Evolutionary conservation across 2,113 vertebrate species (phyloP).

Genomic region (Takifugu bimaculatus): DNA sequence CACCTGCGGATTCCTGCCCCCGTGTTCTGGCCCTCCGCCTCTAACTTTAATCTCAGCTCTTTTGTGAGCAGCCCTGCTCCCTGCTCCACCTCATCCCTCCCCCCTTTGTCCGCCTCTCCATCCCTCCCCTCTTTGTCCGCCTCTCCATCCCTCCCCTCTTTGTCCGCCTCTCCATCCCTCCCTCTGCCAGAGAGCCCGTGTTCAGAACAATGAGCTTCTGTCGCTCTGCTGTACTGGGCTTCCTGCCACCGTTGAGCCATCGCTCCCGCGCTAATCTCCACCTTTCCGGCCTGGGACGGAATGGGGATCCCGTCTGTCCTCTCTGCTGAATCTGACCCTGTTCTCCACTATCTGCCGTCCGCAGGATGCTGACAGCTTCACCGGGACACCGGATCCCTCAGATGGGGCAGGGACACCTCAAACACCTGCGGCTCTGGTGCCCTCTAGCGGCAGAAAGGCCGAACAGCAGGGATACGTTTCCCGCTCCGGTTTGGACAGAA

Average conservation of each 20-base stretch:
- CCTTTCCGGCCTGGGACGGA: conserved; percentile 33
- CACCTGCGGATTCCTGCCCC: conserved; percentile 23
- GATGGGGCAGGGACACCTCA: background rate
- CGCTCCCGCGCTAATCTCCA: conserved; percentile 69
- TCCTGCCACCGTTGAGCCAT: conserved; percentile 65
- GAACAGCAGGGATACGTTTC: background rate
- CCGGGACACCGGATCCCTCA: conserved; percentile 34
- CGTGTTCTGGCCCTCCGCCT: conserved; percentile 18
- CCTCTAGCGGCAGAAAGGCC: conserved; percentile 53
- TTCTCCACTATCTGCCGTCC: conserved; percentile 40
- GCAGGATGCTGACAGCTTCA: conserved; percentile 33
- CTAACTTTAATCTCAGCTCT: conserved; percentile 34
- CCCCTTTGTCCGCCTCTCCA: conserved; percentile 4
- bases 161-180: conserved; percentile 13
- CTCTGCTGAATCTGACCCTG: conserved; percentile 14
- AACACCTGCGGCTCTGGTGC: conserved; percentile 18
- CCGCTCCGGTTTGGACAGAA: background rate
- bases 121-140: conserved; percentile 6
- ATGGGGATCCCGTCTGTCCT: conserved; percentile 58
- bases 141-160: conserved; percentile 41
- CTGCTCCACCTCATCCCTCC: conserved; percentile 14
- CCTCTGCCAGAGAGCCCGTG: conserved; percentile 45
- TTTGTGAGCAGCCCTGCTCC: conserved; percentile 26
- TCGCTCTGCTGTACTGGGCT: conserved; percentile 50
- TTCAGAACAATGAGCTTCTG: conserved; percentile 49